Evolutionary conservation across 1,140 invertebrate genomes (phyloP).

Genomic region (Formica selysi): DNA sequence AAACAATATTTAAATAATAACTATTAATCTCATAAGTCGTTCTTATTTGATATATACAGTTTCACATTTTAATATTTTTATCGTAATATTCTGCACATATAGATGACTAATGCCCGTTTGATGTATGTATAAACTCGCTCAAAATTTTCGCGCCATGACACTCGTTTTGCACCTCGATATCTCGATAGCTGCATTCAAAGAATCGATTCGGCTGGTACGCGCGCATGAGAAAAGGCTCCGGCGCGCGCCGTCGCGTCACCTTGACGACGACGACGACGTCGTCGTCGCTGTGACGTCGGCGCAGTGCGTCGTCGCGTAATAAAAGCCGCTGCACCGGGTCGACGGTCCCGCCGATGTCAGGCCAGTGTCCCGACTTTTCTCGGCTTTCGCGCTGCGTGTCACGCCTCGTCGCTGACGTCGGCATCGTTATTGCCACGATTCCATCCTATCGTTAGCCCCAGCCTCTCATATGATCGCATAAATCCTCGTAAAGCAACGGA

Average conservation of each 20-base stretch:
- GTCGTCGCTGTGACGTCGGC: slow-evolving; percentile 72
- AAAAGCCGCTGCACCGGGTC: slow-evolving; percentile 73
- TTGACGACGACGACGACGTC: slow-evolving; percentile 78
- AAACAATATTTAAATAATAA: too few relatives aligned
- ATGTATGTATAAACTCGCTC: background rate
- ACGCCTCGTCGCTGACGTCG: background rate
- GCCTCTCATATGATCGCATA: background rate
- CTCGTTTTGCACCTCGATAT: slow-evolving; percentile 43
- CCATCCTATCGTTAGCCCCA: slow-evolving; percentile 5
- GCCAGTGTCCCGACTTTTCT: slow-evolving; percentile 81
- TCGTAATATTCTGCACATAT: too few relatives aligned
- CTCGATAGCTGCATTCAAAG: slow-evolving; percentile 70
- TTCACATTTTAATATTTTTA: too few relatives aligned
- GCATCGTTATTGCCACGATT: background rate
- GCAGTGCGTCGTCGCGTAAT: slow-evolving; percentile 69
- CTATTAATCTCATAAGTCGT: too few relatives aligned
- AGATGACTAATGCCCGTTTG: too few relatives aligned
- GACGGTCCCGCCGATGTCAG: slow-evolving; percentile 76
- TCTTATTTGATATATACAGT: too few relatives aligned
- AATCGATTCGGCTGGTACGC: slow-evolving; percentile 74
- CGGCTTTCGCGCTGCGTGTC: slow-evolving; percentile 67
- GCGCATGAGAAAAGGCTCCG: slow-evolving; percentile 36
- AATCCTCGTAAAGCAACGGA: background rate
- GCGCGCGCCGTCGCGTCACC: slow-evolving; percentile 79
- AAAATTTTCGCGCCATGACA: background rate